Percentiles rank a stretch among this genome's conserved stretches.
Evolutionary conservation across 2,797 vertebrate genomes (phyloP).

Genomic region (Chloroceryle inda): DNA sequence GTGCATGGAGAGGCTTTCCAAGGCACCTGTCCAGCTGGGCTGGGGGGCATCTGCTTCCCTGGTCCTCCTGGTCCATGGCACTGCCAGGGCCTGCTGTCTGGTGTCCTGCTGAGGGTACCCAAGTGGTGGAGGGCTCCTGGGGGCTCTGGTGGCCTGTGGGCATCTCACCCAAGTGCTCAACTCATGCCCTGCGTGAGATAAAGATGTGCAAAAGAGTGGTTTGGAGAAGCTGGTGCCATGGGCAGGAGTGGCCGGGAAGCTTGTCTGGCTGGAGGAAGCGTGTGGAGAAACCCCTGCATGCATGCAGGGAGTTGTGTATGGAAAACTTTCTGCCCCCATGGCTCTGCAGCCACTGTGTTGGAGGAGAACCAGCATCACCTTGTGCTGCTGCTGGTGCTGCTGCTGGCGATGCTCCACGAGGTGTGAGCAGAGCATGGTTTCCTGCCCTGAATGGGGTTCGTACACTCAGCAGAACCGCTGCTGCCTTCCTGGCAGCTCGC

Average conservation of each 20-base stretch:
- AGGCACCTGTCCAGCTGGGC: fast-evolving
- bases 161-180: background rate
- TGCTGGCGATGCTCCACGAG: background rate
- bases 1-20: background rate
- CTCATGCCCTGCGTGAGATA: background rate
- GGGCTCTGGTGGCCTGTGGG: background rate
- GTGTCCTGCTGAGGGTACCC: background rate
- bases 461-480: background rate
- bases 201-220: background rate
- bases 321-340: fast-evolving
- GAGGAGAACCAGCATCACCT: background rate
- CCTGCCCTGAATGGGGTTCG: background rate
- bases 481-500: background rate
- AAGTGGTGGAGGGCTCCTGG: fast-evolving
- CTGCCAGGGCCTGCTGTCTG: background rate
- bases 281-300: background rate
- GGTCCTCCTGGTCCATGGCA: background rate
- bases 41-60: background rate
- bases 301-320: fast-evolving
- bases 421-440: background rate
- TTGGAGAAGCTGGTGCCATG: background rate
- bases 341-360: background rate
- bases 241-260: background rate
- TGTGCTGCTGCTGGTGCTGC: background rate
- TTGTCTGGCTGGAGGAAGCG: background rate